Percentiles rank a stretch among this genome's conserved stretches.
Evolutionary conservation across 2,113 vertebrate species (phyloP).

Genomic region (Cavia aperea): DNA sequence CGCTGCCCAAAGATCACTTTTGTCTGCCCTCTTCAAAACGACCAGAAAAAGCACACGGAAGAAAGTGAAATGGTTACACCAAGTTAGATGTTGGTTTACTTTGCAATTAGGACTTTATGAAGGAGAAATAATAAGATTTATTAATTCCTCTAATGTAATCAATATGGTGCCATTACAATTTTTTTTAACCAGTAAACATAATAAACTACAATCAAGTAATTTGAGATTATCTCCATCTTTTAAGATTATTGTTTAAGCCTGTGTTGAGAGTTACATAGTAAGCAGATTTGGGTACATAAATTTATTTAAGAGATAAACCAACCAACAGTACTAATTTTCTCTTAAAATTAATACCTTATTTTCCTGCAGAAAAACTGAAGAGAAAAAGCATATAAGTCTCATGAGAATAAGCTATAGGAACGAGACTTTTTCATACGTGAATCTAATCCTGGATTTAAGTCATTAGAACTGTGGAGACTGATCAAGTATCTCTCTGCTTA

Average conservation of each 20-base stretch:
- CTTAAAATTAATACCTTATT: background rate
- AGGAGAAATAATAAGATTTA: background rate
- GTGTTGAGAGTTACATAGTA: background rate
- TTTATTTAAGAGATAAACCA: slow-evolving; percentile 26
- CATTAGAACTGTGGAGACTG: background rate
- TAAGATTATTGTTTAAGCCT: slow-evolving; percentile 6
- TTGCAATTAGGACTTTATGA: background rate
- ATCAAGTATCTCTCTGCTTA: background rate
- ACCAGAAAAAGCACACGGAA: background rate
- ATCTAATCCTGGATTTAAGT: background rate
- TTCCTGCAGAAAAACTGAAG: background rate
- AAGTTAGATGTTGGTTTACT: background rate
- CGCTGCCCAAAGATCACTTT: background rate
- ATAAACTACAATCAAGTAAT: slow-evolving; percentile 5
- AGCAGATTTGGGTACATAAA: background rate
- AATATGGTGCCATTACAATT: background rate
- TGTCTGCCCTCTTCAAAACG: background rate
- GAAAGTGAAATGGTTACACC: background rate
- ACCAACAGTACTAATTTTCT: background rate
- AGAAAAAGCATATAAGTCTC: background rate
- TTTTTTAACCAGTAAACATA: background rate
- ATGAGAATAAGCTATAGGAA: background rate
- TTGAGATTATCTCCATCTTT: background rate
- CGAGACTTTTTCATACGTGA: background rate
- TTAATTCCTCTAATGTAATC: background rate